Evolutionary conservation across 1,140 invertebrate genomes (phyloP).

Genomic region (Calliphora vicina): DNA sequence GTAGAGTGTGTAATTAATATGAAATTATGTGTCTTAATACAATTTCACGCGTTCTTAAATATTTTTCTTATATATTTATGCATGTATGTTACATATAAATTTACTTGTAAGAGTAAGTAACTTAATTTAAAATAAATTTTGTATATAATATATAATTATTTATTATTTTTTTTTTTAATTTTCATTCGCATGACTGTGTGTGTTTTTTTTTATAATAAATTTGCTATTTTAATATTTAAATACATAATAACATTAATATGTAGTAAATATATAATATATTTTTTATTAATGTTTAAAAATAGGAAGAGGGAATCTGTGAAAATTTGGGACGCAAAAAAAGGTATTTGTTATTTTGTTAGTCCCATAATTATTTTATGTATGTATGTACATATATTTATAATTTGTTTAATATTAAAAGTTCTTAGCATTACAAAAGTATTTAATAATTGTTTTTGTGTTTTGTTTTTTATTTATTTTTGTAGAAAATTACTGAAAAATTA

Average conservation of each 20-base stretch:
- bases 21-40: not conserved
- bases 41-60: not conserved
- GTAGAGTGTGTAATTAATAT: constrained; percentile 1
- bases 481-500: not conserved
- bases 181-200: not conserved
- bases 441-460: not conserved
- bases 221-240: not conserved
- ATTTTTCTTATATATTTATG: not conserved
- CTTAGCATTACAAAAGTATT: not conserved
- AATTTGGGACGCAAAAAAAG: not conserved
- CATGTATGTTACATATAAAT: no score
- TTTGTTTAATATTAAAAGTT: no score
- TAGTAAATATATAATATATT: not conserved
- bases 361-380: constrained; percentile 25
- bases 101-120: not conserved
- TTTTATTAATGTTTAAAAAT: not conserved
- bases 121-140: not conserved
- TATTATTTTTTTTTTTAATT: no score
- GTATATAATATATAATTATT: not conserved
- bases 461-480: not conserved
- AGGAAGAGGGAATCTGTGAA: not conserved
- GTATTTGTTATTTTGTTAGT: constrained; percentile 11
- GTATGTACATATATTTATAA: not conserved
- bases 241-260: constrained; percentile 11
- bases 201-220: not conserved